Percentiles rank a stretch among this genome's conserved stretches.
Conservation (phyloP, 2,888 invertebrate species). For the Caenorhabditis sp. region DNA sequence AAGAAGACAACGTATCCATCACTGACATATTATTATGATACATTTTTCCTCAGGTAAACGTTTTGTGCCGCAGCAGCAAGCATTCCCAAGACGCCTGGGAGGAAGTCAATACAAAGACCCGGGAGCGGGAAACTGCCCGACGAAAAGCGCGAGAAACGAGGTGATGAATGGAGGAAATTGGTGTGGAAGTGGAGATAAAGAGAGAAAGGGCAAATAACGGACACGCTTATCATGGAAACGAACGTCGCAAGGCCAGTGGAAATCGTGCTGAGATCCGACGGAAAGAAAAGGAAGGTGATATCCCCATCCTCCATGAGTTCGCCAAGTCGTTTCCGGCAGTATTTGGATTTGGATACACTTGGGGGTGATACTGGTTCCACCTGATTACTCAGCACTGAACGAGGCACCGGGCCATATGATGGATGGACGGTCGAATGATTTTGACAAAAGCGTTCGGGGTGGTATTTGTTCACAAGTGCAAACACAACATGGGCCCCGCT, state of each 20-base stretch:
- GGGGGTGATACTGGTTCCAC: constrained; percentile 12
- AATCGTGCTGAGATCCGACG: constrained; percentile 31
- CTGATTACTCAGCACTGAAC: constrained; percentile 39
- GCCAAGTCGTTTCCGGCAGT: constrained; percentile 14
- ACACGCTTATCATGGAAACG: constrained; percentile 34
- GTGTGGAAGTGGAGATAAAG: constrained; percentile 4
- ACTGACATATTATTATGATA: constrained; percentile 55
- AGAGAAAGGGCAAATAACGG: constrained; percentile 49
- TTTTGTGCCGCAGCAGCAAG: neutral
- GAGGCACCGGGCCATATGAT: neutral
- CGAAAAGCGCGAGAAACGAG: constrained; percentile 52
- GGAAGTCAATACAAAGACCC: constrained; percentile 36
- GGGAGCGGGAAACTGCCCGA: constrained; percentile 37
- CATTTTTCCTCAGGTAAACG: constrained; percentile 59
- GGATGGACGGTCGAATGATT: constrained; percentile 29
- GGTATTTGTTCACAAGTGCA: constrained; percentile 56
- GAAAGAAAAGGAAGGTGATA: constrained; percentile 31
- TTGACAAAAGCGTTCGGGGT: constrained; percentile 46
- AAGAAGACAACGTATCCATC: constrained; percentile 42
- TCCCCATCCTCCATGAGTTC: constrained; percentile 30
- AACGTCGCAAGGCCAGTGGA: constrained; percentile 30
- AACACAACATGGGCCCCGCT: constrained; percentile 40
- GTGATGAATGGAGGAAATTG: constrained; percentile 10
- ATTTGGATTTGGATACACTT: neutral
- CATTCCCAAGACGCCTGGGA: constrained; percentile 6